These are phyloP conservation scores for Eulacestoma nigropectus DNA, from an alignment of 2,113 vertebrate genomes.

Conservation along the genomic window DNA sequence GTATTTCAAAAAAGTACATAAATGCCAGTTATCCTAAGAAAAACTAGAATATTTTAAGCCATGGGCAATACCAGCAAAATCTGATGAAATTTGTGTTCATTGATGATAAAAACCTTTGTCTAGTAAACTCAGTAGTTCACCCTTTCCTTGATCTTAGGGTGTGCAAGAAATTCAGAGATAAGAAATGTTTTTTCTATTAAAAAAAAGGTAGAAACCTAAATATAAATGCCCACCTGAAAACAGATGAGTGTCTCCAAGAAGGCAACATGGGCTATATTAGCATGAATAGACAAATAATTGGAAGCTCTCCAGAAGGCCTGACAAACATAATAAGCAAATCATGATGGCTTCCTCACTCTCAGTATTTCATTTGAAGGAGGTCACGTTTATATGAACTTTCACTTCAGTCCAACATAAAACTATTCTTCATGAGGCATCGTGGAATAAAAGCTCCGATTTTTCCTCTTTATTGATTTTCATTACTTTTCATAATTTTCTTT, in stretches of 20 bases:
- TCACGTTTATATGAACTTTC: not conserved
- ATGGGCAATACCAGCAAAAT: not conserved
- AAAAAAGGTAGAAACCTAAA: not conserved
- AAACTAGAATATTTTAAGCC: not conserved
- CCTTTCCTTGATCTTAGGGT: not conserved
- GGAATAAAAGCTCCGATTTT: not conserved
- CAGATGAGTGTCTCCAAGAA: not conserved
- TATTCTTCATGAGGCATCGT: not conserved
- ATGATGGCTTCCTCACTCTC: not conserved
- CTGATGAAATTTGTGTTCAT: not conserved
- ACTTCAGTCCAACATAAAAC: not conserved
- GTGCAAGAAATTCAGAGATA: not conserved
- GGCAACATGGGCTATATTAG: not conserved
- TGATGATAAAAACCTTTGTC: not conserved
- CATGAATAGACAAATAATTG: not conserved
- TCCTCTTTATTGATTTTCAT: not conserved
- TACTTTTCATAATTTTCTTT: not conserved
- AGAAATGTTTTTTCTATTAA: not conserved
- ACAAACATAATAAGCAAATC: not conserved
- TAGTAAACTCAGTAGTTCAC: accelerated
- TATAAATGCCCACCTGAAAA: not conserved
- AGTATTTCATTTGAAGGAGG: not conserved
- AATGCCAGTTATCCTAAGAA: not conserved
- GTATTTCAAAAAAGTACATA: not conserved
- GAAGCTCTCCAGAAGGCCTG: not conserved